Percentiles rank a stretch among this genome's conserved stretches.
These are phyloP conservation scores for Cygnus olor DNA, from an alignment of 2,797 vertebrate genomes.

Conservation along the genomic window DNA sequence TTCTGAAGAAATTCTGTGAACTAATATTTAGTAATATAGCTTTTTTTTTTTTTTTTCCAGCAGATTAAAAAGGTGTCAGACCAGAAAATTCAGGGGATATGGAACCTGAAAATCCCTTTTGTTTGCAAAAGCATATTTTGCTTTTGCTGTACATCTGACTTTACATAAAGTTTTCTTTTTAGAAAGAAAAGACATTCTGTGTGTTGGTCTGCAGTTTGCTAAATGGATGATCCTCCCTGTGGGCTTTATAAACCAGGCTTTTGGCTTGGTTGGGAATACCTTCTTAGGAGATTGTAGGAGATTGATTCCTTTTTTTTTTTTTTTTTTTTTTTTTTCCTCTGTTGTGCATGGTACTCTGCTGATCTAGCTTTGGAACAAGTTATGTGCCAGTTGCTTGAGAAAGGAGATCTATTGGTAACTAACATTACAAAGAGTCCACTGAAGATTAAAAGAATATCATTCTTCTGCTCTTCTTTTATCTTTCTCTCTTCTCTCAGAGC, in stretches of 20 bases:
- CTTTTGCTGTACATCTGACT: neutral
- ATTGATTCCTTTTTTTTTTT: neutral
- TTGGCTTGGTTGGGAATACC: neutral
- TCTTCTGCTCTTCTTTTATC: slow-evolving; percentile 1
- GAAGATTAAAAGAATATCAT: slow-evolving; percentile 21
- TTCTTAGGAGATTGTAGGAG: neutral
- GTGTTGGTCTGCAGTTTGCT: slow-evolving; percentile 12
- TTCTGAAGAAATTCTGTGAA: neutral
- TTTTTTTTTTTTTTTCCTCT: neutral
- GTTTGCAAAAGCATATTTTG: neutral
- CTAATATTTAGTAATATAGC: neutral
- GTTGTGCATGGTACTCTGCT: neutral
- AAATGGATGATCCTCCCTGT: neutral
- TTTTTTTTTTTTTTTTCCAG: neutral
- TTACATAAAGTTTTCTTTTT: slow-evolving; percentile 8
- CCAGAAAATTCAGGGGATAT: neutral
- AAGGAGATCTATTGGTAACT: neutral
- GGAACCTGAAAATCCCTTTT: neutral
- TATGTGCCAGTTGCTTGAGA: neutral
- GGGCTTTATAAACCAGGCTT: neutral
- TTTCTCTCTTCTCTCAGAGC: neutral
- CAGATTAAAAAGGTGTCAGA: neutral
- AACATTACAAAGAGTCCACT: neutral
- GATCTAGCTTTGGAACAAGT: slow-evolving; percentile 10
- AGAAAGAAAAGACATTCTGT: slow-evolving; percentile 5